phyloP scores from a whole-genome alignment of 2,888 invertebrate species.

The Drosophila fulvimacula region DNA sequence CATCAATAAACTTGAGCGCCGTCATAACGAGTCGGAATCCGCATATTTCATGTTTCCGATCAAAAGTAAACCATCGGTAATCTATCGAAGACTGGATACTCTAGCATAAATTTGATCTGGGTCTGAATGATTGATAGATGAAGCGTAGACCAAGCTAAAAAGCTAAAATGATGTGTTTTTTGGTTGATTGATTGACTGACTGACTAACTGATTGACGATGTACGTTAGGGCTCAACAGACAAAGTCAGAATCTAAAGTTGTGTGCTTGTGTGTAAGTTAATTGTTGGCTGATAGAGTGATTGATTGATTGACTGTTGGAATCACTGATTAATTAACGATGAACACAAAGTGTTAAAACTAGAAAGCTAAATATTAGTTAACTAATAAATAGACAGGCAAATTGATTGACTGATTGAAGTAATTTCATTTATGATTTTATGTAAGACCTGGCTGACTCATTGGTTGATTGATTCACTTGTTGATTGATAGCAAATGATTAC shows the following conservation, averaged over 20 bases:
- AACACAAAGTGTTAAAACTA: too few species aligned
- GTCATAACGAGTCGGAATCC: slow-evolving; percentile 1
- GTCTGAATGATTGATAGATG: background rate
- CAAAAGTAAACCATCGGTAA: background rate
- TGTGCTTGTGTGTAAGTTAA: background rate
- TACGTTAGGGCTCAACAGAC: background rate
- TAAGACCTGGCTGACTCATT: too few species aligned
- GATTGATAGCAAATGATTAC: background rate
- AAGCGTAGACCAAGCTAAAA: background rate
- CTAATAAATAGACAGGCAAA: too few species aligned
- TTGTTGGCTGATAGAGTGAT: background rate
- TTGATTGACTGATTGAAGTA: background rate
- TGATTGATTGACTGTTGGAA: background rate
- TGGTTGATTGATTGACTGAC: background rate
- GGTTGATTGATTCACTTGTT: background rate
- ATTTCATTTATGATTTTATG: too few species aligned
- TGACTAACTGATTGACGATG: background rate
- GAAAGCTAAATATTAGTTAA: too few species aligned
- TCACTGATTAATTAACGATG: too few species aligned
- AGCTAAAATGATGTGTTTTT: background rate
- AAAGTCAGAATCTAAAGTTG: background rate
- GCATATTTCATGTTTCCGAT: background rate
- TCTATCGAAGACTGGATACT: background rate
- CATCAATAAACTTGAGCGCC: slow-evolving; percentile 11
- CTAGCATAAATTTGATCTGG: background rate